Base-by-base conservation (phyloP, 2,113 vertebrate genomes). In the Corvus moneduloides region DNA sequence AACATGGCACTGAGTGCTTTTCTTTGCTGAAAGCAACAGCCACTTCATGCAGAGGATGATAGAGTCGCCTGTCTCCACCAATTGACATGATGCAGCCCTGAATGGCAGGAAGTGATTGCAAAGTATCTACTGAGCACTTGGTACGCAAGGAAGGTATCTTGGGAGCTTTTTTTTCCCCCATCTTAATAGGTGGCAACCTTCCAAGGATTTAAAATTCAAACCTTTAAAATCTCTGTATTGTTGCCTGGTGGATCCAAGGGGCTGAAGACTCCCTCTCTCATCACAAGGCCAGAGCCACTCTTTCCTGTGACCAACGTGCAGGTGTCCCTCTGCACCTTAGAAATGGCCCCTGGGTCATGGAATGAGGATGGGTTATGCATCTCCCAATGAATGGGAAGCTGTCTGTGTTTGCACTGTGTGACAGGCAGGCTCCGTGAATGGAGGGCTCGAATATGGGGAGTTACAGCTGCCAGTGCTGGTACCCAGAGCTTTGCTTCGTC, bases 371-470 rank as follows among this genome's bases (percentile, higher is more conserved):
- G 16, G 15, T 74, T 66, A 27, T 35, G 1, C 48, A 51, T 26
- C 16, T 89, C 33, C 32, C 8, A 5, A 1, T 1, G 3, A 26
- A 15, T 1, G 2, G 27, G 21, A 22, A 37, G 52, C 63, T 68
- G 20, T 10, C 24, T n/a, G 23, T 72, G 23, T 59, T 75, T 52
- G 48, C 21, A 5, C 39, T 51, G 62, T 71, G 20, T 41, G 71
- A 14, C 43, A 41, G 23, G 6, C 0, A 0, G n/a, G 10, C 61
- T 69, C 1, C 5, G 7, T 49, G 32, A 6, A 2, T 2, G 4
- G 7, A 55, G 56, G 79, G 39, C 33, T 68, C 79, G 44, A 48
- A 15, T 56, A 14, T 26, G 27, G 16, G 11, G 17, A 2, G 4
- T 43, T 79, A 5, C 11, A 48, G 41, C 54, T 90, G 35, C 54